Evolutionary conservation across 2,797 vertebrate genomes (phyloP), one percentile per base, ranked within the genome.

Genomic region (Glyptemys insculpta): DNA sequence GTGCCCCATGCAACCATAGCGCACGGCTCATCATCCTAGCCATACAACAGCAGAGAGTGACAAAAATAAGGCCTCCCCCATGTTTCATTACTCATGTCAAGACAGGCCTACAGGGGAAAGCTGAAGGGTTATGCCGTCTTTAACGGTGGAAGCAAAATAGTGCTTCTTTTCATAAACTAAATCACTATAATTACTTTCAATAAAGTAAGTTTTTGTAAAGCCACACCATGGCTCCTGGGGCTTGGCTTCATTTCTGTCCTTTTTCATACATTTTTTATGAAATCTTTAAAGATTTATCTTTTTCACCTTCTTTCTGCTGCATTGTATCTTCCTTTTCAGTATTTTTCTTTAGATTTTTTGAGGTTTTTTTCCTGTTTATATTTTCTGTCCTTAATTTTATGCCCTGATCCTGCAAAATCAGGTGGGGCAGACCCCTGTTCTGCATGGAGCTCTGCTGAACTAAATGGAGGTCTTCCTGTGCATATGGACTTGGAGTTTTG

Each of bases 21-120:
- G 62, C 52, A 44, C 2, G 0, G 18, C 65, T 31, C 76, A 1
- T 0, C 49, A 72, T 49, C 52, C 76, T 15, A 0, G 41, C 74
- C 0, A 49, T 29, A 29, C 49, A 34, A 25, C 11, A 37, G 6
- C 23, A 19, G 0, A 0, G 1, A 83, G 31, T 53, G 44, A 44
- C 0, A 11, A 59, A 82, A 19, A 59, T 0, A 0, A 14, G 21
- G 37, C 68, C 37, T 41, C 21, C 18, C 37, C n/a, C n/a, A 72
- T 41, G 19, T 72, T 72, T 72, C 19, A 37, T 72, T 41, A 23
- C 68, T 41, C 6, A 37, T 23, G 37, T 72, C 37, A 72, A 72
- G n/a, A 5, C 10, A 41, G 37, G 37, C 68, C 68, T 41, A 72
- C 27, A 8, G 41, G 23, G 49, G 0, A 0, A 15, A 21, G 16